phyloP scores from a whole-genome alignment of 2,797 vertebrate species.

The Eulemur albifrons region DNA sequence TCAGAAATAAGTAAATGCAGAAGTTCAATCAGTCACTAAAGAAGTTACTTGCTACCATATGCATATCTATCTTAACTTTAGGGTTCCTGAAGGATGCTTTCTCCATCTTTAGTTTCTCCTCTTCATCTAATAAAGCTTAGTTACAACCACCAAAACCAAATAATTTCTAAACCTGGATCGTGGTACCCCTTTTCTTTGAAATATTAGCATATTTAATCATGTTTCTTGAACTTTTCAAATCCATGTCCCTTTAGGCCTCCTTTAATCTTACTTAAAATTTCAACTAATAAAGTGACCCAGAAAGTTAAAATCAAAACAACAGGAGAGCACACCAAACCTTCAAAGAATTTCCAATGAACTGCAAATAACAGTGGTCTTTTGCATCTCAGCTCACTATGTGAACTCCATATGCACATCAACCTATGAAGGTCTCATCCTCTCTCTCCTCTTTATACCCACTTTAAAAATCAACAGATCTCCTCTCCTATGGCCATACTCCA shows the following conservation, averaged over 20 bases:
- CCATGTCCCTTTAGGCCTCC: neutral
- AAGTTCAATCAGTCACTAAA: neutral
- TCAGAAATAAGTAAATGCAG: neutral
- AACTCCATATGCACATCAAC: neutral
- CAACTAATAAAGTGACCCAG: neutral
- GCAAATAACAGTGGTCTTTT: neutral
- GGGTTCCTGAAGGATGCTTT: neutral
- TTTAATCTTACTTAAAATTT: slow-evolving; percentile 7
- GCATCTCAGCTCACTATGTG: neutral
- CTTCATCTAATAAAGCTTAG: neutral
- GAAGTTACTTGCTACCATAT: neutral
- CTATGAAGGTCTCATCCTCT: neutral
- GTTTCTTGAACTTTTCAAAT: slow-evolving; percentile 37
- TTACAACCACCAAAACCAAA: neutral
- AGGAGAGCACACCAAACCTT: neutral
- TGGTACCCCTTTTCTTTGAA: neutral
- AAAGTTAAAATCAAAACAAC: neutral
- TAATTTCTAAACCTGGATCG: neutral
- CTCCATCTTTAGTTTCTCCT: neutral
- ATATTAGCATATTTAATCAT: neutral
- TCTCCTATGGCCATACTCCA: neutral
- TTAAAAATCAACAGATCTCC: neutral
- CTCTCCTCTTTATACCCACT: neutral
- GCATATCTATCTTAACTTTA: neutral
- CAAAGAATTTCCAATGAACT: neutral